Evolutionary conservation across 1,140 invertebrate genomes (phyloP).

Genomic region (Drosophila fuyamai): DNA sequence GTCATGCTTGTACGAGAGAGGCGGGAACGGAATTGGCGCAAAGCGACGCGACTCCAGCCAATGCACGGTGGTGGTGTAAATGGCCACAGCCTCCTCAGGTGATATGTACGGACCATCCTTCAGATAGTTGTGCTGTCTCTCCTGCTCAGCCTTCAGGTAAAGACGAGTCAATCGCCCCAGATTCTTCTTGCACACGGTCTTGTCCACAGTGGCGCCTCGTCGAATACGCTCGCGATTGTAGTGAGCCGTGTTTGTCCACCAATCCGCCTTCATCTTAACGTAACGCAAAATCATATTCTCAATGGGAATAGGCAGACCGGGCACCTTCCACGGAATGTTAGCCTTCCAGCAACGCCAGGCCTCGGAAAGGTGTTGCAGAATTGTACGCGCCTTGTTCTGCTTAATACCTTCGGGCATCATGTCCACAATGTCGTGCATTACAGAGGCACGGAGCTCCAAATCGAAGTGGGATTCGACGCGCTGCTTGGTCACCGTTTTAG

Average conservation of each 20-base stretch:
- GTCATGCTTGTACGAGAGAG: conserved; percentile 99
- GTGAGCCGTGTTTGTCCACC: conserved; percentile 99
- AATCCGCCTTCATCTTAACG: conserved; percentile 99
- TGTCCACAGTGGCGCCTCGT: conserved; percentile 97
- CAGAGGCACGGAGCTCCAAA: conserved; percentile 97
- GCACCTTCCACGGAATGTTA: conserved; percentile 99
- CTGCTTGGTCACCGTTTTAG: conserved; percentile 99
- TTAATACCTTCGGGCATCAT: conserved; percentile 99
- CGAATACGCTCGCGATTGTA: conserved; percentile 99
- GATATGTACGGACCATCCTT: conserved; percentile 99
- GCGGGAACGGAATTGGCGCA: conserved; percentile 99
- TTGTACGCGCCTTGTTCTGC: conserved; percentile 99
- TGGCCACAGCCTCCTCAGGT: conserved; percentile 99
- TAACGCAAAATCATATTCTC: conserved; percentile 99
- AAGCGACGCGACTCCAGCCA: conserved; percentile 99
- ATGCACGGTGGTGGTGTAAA: conserved; percentile 99
- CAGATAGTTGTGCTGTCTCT: conserved; percentile 99
- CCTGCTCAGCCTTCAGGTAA: conserved; percentile 99
- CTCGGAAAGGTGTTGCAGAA: conserved; percentile 99
- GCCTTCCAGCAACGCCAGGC: conserved; percentile 99
- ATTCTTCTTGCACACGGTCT: conserved; percentile 99
- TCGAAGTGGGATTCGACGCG: conserved; percentile 99
- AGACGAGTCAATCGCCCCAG: conserved; percentile 97
- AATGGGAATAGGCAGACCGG: conserved; percentile 98
- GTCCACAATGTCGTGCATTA: conserved; percentile 99